phyloP scores from a whole-genome alignment of 35 echinoderm and acorn worm genomes.

The Apostichopus japonicus region DNA sequence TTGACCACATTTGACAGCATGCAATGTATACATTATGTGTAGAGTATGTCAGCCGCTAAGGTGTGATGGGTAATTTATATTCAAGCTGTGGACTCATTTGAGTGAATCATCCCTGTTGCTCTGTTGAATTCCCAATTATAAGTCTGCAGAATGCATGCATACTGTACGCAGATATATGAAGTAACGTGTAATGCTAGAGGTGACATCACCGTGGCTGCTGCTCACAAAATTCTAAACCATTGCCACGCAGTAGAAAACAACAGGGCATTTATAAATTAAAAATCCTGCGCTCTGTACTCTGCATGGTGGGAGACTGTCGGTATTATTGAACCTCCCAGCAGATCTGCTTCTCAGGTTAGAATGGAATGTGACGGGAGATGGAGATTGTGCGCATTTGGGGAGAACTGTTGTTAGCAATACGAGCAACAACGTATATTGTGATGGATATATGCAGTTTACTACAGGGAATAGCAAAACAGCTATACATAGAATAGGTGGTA shows the following conservation, averaged over 20 bases:
- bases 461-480: too few relatives aligned
- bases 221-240: background rate
- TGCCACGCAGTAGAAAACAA: background rate
- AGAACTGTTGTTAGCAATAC: background rate
- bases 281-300: background rate
- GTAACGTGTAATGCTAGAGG: background rate
- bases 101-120: slow-evolving; percentile 21
- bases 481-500: too few relatives aligned
- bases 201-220: background rate
- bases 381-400: background rate
- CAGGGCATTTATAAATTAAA: slow-evolving; percentile 10
- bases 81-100: background rate
- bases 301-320: background rate
- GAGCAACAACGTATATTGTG: background rate
- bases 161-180: background rate
- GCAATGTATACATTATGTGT: background rate
- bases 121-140: background rate
- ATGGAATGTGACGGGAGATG: slow-evolving; percentile 8
- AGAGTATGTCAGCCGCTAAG: background rate
- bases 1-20: background rate
- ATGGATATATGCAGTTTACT: too few relatives aligned
- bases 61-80: background rate
- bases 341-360: background rate
- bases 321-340: background rate
- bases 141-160: background rate